A percentile compares a stretch with the other conserved stretches of the same genome.
These are phyloP conservation scores for Orbicella faveolata DNA, from an alignment of 64 coral and sea anemone genomes.

Conservation along the genomic window DNA sequence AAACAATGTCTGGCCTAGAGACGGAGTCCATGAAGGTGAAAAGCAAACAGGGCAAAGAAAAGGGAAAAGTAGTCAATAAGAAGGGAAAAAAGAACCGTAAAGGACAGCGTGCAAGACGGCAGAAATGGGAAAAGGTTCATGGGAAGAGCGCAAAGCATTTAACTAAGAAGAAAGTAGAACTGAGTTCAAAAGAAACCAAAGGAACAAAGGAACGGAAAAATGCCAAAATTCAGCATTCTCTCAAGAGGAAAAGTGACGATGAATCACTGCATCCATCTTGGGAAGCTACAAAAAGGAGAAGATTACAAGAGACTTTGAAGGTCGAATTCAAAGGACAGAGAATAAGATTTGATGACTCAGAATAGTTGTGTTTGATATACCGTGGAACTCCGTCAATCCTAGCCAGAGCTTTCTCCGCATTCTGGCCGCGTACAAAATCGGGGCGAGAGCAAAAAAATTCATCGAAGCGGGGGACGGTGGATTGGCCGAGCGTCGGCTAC, in stretches of 20 bases:
- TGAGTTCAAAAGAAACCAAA: neutral
- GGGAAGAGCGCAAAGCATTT: slow-evolving; percentile 74
- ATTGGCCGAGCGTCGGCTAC: no score
- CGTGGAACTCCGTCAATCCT: no score
- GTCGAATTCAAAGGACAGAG: slow-evolving; percentile 74
- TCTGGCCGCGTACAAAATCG: neutral
- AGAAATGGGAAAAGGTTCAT: slow-evolving; percentile 71
- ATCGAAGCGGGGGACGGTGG: no score
- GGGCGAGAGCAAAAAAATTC: neutral
- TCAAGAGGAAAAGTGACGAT: neutral
- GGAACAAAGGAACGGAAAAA: neutral
- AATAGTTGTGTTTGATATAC: neutral
- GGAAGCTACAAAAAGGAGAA: slow-evolving; percentile 73
- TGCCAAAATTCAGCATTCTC: neutral
- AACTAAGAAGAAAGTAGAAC: slow-evolving; percentile 17
- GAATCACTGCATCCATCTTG: slow-evolving; percentile 67
- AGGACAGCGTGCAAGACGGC: slow-evolving; percentile 71
- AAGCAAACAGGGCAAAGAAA: neutral
- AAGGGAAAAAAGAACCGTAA: slow-evolving; percentile 50
- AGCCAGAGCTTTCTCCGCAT: neutral
- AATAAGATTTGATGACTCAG: slow-evolving; percentile 72
- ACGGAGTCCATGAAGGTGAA: neutral
- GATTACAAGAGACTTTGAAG: slow-evolving; percentile 36
- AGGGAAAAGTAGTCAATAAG: neutral
- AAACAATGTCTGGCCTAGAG: slow-evolving; percentile 12